Conservation (phyloP, 2,888 invertebrate species). For the Lithophane semibrunnea region DNA sequence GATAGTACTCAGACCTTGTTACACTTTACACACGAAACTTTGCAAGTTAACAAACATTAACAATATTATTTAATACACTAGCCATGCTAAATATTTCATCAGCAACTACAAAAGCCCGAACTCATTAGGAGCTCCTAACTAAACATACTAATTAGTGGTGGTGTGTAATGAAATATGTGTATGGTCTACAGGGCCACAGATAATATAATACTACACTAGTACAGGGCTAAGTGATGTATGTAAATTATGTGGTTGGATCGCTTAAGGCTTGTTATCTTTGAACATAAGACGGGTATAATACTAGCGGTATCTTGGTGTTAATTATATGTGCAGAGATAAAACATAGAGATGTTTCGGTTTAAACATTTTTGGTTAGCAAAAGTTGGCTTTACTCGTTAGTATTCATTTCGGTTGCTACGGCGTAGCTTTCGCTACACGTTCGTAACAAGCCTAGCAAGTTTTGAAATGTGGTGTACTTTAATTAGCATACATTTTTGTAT, state of each 20-base stretch:
- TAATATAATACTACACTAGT: conserved; percentile 15
- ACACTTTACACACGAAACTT: not conserved
- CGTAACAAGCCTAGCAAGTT: conserved; percentile 23
- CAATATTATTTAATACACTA: conserved; percentile 34
- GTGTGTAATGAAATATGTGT: conserved; percentile 43
- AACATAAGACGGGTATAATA: conserved; percentile 20
- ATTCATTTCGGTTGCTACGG: conserved; percentile 25
- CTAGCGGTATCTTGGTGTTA: conserved; percentile 5
- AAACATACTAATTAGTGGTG: conserved; percentile 57
- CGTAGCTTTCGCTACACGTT: conserved; percentile 29
- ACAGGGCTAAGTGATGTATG: conserved; percentile 31
- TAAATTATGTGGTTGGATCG: conserved; percentile 43
- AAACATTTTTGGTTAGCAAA: not conserved
- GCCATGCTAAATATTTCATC: conserved; percentile 35
- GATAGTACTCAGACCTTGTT: not conserved
- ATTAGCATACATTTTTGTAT: conserved; percentile 4
- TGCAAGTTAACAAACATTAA: conserved; percentile 10
- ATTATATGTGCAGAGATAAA: conserved; percentile 6
- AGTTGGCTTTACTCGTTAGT: not conserved
- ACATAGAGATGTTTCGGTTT: not conserved
- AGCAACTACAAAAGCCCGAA: conserved; percentile 41
- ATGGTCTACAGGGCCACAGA: conserved; percentile 6
- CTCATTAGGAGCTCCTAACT: conserved; percentile 54
- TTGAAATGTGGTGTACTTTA: not conserved
- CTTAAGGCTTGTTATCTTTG: conserved; percentile 34